These are phyloP conservation scores for Tachysurus vachellii DNA, from an alignment of 2,113 vertebrate genomes.

Conservation along the genomic window DNA sequence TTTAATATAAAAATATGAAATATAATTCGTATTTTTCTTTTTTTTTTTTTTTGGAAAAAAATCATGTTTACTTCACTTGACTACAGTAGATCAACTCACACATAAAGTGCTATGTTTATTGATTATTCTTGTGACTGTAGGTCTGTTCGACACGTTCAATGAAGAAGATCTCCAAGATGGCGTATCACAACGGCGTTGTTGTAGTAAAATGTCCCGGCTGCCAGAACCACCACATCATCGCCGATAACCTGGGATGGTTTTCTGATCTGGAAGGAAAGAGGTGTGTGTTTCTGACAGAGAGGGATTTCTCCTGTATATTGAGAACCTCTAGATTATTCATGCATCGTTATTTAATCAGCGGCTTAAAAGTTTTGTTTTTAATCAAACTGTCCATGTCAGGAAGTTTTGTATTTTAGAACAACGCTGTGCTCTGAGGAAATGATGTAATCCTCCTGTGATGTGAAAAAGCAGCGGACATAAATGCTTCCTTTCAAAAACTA, in stretches of 20 bases:
- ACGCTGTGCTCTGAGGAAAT: neutral
- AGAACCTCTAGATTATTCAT: neutral
- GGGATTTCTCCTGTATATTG: neutral
- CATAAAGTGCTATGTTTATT: neutral
- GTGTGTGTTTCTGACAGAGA: conserved; percentile 64
- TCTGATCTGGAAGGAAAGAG: conserved; percentile 89
- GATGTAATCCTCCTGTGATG: neutral
- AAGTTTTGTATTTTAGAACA: neutral
- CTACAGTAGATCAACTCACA: neutral
- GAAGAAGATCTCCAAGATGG: conserved; percentile 84
- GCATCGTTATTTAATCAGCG: neutral
- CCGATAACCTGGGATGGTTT: conserved; percentile 94
- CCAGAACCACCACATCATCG: conserved; percentile 87
- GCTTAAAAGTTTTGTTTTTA: neutral
- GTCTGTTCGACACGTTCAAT: conserved; percentile 85
- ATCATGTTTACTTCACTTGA: neutral
- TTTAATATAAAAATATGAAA: neutral
- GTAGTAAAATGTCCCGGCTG: conserved; percentile 90
- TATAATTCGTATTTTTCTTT: neutral
- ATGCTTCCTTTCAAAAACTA: neutral
- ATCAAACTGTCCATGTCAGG: neutral
- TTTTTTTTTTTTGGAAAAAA: neutral
- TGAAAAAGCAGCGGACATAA: neutral
- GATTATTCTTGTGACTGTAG: conserved; percentile 60
- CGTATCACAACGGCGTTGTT: conserved; percentile 88